Evolutionary conservation across 2,113 vertebrate genomes (phyloP), one percentile per base, ranked within the genome.

Genomic region (Atlantisia rogersi): DNA sequence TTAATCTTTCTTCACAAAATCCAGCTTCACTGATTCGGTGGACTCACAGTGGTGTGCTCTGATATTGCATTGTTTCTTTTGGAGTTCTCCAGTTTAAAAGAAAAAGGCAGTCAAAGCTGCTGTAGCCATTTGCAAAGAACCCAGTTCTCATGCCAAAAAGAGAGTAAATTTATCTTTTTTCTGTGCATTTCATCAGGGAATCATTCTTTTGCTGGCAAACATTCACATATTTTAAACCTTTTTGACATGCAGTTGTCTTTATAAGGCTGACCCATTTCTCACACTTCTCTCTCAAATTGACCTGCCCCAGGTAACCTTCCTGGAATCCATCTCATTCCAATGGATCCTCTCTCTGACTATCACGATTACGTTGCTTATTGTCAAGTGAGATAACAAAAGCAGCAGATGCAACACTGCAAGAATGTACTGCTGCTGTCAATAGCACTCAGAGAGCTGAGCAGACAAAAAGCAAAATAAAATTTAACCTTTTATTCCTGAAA

Each of bases 1-100:
- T n/a, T 83, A 65, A 40, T 73, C 26, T 91, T 88, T 58, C 60
- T 46, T 73, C 63, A 73, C 26, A 86, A 93, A 94, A 85, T 87
- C 28, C 42, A 39, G 20, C 25, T 55, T 74, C 31, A 29, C 11
- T 75, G 26, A 21, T 53, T 75, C 79, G 53, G 19, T 79, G 22
- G 17, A 39, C 11, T 65, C 64, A 71, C 12, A 40, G 13, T 12
- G 1, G 12, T 58, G 20, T 32, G 7, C 19, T 88, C 69, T 48
- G 46, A 24, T 4, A 64, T 6, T 21, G 17, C 52, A 69, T 71
- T 74, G 5, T 59, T 87, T 69, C 24, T 71, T 90, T 64, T 58
- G 6, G 3, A 76, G 26, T 74, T 52, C 11, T 67, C 12, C 4
- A 35, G 73, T 76, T 56, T 28, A 32, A 92, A 80, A 87, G 22